Base-by-base conservation (phyloP, 1,140 invertebrate species). In the Acyrthosiphon pisum region DNA sequence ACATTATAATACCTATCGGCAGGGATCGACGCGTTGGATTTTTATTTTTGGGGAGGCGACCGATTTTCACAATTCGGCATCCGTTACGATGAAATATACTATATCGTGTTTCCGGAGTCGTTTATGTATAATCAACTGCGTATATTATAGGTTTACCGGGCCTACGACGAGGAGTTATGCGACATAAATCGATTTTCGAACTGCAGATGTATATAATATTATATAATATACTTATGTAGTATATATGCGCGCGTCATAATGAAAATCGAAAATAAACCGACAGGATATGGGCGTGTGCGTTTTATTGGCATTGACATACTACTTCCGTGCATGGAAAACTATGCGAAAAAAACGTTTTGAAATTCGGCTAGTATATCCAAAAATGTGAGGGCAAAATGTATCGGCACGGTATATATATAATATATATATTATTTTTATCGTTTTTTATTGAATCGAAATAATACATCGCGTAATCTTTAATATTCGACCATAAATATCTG, bases 241-340 rank as follows among this genome's bases (percentile, higher is more conserved):
- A 84, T 30, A 68, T 48, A 87, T 35, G 20, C 8, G 7, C 26
- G n/a, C 2, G 48, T 89, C 26, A 84, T 89, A 89, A 50, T 89
- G 87, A 89, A 89, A 53, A 53, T 89, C 18, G 48, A 89, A 89
- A 89, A 53, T 26, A 89, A 89, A 30, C n/a, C 87, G 6, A 89
- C 48, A 6, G 87, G 48, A 53, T 53, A 53, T 35, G 48, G 48
- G 87, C 48, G 48, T 53, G 35, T 89, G 48, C 48, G 48, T 89
- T 89, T 89, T 89, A 89, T 89, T 50, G 48, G 87, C 48, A 89
- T 89, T 89, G 87, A 53, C 87, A 14, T 53, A 89, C n/a, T 53
- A 89, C 87, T 89, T 89, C 87, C 87, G 46, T 86, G 20, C 20
- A 89, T 53, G 26, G 87, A 30, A 50, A 89, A 53, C 20, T n/a